These are phyloP conservation scores for Rachycentron canadum DNA, from an alignment of 2,797 vertebrate genomes.

Conservation along the genomic window DNA sequence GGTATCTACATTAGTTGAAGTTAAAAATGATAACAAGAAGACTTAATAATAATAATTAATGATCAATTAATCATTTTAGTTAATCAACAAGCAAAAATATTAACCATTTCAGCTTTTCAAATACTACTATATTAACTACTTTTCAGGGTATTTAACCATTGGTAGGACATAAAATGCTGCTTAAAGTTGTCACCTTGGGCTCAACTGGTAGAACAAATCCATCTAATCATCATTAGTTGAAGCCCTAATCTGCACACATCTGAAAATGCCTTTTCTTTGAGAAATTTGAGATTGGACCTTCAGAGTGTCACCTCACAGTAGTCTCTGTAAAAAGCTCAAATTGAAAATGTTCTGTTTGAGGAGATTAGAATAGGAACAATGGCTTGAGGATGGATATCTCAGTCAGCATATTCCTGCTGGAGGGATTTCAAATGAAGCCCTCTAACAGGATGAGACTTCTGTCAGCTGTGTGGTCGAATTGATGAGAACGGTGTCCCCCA, in stretches of 20 bases:
- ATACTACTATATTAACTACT: not conserved
- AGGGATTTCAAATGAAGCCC: conserved; percentile 57
- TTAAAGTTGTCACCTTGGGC: conserved; percentile 9
- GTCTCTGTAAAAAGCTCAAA: conserved; percentile 53
- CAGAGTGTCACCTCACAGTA: conserved; percentile 36
- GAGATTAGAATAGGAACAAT: conserved; percentile 57
- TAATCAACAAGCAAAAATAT: not conserved
- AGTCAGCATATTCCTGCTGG: conserved; percentile 64
- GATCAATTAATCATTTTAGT: not conserved
- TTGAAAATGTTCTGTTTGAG: conserved; percentile 60
- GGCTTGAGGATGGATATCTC: conserved; percentile 64
- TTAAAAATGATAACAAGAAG: not conserved
- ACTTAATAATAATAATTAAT: too few relatives aligned
- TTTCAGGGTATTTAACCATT: not conserved
- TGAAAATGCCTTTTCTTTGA: conserved; percentile 43
- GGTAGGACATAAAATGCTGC: conserved; percentile 1
- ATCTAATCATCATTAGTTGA: conserved; percentile 9
- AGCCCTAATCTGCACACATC: conserved; percentile 23
- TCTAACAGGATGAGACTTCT: conserved; percentile 68
- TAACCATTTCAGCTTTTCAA: not conserved
- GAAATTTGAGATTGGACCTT: conserved; percentile 41
- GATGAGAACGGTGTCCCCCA: conserved; percentile 64
- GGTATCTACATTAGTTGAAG: not conserved
- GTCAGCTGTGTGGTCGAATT: conserved; percentile 71
- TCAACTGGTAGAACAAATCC: conserved; percentile 2